phyloP scores from a whole-genome alignment of 2,888 invertebrate species.

The Heliconius ismenius region DNA sequence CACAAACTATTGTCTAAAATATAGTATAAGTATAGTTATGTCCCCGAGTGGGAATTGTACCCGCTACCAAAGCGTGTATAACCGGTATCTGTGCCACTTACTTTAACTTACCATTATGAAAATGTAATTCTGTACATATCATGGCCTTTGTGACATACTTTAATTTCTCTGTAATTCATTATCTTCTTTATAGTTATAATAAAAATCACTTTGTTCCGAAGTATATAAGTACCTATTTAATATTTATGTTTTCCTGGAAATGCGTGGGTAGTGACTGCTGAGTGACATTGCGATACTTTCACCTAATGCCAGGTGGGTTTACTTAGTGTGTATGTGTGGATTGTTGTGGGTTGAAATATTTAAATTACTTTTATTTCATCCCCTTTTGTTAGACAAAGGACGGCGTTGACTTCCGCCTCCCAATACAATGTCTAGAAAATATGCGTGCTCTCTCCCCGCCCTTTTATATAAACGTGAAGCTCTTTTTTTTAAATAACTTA shows the following conservation, averaged over 20 bases:
- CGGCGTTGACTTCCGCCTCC: too few relatives aligned
- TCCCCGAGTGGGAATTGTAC: background rate
- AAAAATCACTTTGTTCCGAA: background rate
- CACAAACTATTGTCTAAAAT: too few relatives aligned
- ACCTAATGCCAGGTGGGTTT: conserved; percentile 1
- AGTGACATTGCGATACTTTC: conserved; percentile 30
- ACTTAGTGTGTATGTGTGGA: too few relatives aligned
- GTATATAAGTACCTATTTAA: background rate
- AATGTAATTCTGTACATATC: too few relatives aligned
- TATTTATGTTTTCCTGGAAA: conserved; percentile 18
- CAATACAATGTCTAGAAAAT: too few relatives aligned
- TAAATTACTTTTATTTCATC: too few relatives aligned
- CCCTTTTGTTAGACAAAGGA: too few relatives aligned
- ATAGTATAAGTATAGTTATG: too few relatives aligned
- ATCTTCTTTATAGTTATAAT: background rate
- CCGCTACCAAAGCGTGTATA: background rate
- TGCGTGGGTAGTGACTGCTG: conserved; percentile 10
- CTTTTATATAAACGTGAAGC: too few relatives aligned
- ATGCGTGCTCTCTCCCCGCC: too few relatives aligned
- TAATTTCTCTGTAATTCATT: background rate
- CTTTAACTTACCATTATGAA: too few relatives aligned
- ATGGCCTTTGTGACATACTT: background rate
- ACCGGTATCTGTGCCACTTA: background rate
- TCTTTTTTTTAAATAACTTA: background rate
- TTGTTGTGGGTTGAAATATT: too few relatives aligned